These are phyloP conservation scores for Procambarus clarkii DNA, from an alignment of 1,140 invertebrate genomes.

Conservation along the genomic window DNA sequence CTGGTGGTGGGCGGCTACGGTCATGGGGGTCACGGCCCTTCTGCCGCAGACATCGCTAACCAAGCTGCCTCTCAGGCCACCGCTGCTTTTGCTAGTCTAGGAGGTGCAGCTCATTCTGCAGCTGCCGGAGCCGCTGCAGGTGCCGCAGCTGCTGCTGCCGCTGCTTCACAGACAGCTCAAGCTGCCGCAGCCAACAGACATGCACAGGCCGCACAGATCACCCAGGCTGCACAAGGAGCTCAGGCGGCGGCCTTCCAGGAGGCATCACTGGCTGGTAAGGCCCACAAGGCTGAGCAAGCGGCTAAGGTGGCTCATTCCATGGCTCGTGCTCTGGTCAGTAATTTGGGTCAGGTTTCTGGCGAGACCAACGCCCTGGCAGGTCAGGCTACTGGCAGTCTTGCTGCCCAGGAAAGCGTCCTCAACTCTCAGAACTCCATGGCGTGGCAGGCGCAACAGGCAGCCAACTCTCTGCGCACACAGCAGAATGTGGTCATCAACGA, in stretches of 20 bases:
- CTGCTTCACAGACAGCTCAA: conserved; percentile 4
- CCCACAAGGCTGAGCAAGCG: not conserved
- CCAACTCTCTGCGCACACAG: conserved; percentile 4
- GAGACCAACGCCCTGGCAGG: conserved; percentile 5
- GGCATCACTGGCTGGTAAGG: not conserved
- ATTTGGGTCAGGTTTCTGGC: not conserved
- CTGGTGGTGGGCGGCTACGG: not conserved
- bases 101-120: not conserved
- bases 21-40: not conserved
- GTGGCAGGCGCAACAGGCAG: not conserved
- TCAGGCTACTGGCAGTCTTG: not conserved
- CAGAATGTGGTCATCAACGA: not conserved
- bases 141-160: conserved; percentile 2
- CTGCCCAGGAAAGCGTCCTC: not conserved
- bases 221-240: not conserved
- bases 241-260: conserved; percentile 8
- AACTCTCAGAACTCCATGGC: conserved; percentile 9
- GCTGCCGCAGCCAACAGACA: conserved; percentile 11
- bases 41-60: not conserved
- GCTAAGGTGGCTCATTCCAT: conserved; percentile 4
- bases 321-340: not conserved
- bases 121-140: conserved; percentile 1
- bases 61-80: conserved; percentile 5
- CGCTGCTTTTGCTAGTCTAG: not conserved
- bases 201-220: conserved; percentile 6